Evolutionary conservation across 2,113 vertebrate genomes (phyloP), one percentile per base, ranked within the genome.

Genomic region (Grammomys dolichurus): DNA sequence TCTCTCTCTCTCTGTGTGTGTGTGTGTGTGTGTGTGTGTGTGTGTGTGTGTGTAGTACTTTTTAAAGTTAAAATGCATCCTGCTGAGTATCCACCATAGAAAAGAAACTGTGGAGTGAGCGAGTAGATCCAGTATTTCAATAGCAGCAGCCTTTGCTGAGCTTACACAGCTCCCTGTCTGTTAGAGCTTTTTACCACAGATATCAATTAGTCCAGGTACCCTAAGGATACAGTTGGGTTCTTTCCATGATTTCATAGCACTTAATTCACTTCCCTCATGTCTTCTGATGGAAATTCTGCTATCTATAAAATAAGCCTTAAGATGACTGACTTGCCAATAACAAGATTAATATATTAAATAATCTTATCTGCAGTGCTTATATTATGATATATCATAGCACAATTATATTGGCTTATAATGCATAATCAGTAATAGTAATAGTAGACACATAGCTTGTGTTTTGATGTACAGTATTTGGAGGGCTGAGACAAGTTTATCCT

Each of bases 291-390:
- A 80, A 48, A 87, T 80, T 48, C 73, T 70, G 24, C 16, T 87
- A 43, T 31, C 58, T 73, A 6, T 88, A 94, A 96, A 96, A 90
- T 4, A 92, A 93, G n/a, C 26, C 87, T 46, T 76, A 88, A 91
- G 24, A 91, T 93, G 36, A 78, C 20, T 73, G 84, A 26, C 33
- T 97, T 40, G 67, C 33, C 28, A 80, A 4, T 43, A 86, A 86
- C 11, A 60, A 48, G 12, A 20, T 46, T 67, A 9, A 16, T 33
- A 54, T 54, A 56, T 43, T 86, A 93, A 73, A 77, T 87, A 58
- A 19, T 93, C 69, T 82, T 69, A 96, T 28, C 54, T 93, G 24
- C 40, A 7, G 28, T 70, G 33, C 65, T 33, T 63, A 77, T 65
- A 81, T n/a, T n/a, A 67, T 73, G 40, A 65, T 43, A 90, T 16